Evolutionary conservation across 2,797 vertebrate genomes (phyloP).

Genomic region (Microcaecilia unicolor): DNA sequence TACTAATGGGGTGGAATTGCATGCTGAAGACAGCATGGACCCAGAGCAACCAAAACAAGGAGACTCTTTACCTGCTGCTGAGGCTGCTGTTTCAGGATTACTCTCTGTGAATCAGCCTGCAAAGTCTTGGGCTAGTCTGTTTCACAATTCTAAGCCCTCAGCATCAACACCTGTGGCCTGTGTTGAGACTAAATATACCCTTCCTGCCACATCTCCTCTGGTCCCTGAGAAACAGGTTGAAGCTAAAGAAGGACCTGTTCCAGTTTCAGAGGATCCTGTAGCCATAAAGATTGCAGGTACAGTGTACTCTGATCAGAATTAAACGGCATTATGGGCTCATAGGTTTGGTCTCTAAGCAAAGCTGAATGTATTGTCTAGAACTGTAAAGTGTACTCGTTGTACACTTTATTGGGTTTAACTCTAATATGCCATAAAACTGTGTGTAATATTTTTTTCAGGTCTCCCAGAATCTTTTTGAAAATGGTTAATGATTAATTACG

Average conservation of each 20-base stretch:
- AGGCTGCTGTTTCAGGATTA: constrained; percentile 42
- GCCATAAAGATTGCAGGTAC: constrained; percentile 98
- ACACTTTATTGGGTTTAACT: no score
- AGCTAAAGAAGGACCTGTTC: constrained; percentile 82
- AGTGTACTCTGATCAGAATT: constrained; percentile 23
- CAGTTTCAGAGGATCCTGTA: constrained; percentile 92
- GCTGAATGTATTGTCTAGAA: no score
- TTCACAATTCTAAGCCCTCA: constrained; percentile 93
- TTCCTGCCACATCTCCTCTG: constrained; percentile 64
- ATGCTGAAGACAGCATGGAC: constrained; percentile 42
- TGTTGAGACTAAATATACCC: constrained; percentile 84
- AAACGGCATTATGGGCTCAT: constrained; percentile 15
- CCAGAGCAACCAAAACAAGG: constrained; percentile 54
- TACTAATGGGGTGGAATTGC: constrained; percentile 57
- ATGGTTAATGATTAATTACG: no score
- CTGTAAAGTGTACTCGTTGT: no score
- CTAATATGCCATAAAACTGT: no score
- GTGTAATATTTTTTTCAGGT: no score
- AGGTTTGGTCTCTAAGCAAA: no score
- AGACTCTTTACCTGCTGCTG: constrained; percentile 50
- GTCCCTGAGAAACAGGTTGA: constrained; percentile 80
- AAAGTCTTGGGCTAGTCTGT: constrained; percentile 98
- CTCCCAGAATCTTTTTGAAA: no score
- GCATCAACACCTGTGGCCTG: constrained; percentile 82
- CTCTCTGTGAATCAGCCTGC: constrained; percentile 62